A percentile compares a stretch with the other conserved stretches of the same genome.
Evolutionary conservation across 1,140 invertebrate species (phyloP).

Genomic region (Spodoptera litura): DNA sequence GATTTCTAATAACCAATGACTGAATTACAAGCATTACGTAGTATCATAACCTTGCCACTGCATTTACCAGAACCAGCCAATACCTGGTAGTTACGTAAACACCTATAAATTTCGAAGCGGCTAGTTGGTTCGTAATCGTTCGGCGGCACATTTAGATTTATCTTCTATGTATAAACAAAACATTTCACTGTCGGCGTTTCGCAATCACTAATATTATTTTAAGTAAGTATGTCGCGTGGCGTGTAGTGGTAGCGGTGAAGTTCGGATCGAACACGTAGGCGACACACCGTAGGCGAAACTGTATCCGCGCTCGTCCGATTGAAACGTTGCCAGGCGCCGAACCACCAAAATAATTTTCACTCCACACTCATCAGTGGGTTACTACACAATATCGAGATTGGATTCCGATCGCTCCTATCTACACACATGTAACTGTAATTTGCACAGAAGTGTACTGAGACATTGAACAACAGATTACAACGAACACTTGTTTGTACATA

Average conservation of each 20-base stretch:
- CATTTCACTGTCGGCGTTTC: conserved; percentile 59
- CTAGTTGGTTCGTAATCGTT: conserved; percentile 16
- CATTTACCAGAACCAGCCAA: conserved; percentile 21
- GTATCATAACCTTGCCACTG: conserved; percentile 30
- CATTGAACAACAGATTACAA: not conserved
- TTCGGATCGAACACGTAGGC: conserved; percentile 65
- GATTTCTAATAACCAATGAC: conserved; percentile 40
- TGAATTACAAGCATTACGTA: conserved; percentile 34
- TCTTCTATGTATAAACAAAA: conserved; percentile 43
- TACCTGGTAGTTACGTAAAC: conserved; percentile 37
- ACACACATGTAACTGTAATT: not conserved
- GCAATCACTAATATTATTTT: conserved; percentile 69
- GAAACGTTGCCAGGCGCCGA: conserved; percentile 75
- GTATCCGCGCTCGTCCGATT: conserved; percentile 64
- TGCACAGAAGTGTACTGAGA: too few relatives aligned
- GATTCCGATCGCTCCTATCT: conserved; percentile 38
- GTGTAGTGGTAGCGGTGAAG: conserved; percentile 46
- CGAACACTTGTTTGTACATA: not conserved
- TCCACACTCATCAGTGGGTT: conserved; percentile 60
- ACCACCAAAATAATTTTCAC: conserved; percentile 79
- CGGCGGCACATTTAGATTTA: conserved; percentile 17
- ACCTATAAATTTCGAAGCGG: conserved; percentile 15
- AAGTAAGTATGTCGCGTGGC: conserved; percentile 64
- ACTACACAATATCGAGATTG: conserved; percentile 56
- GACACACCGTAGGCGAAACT: conserved; percentile 57